These are phyloP conservation scores for Yoshiicerus persimilis DNA, from an alignment of 1,140 invertebrate genomes.

Conservation along the genomic window DNA sequence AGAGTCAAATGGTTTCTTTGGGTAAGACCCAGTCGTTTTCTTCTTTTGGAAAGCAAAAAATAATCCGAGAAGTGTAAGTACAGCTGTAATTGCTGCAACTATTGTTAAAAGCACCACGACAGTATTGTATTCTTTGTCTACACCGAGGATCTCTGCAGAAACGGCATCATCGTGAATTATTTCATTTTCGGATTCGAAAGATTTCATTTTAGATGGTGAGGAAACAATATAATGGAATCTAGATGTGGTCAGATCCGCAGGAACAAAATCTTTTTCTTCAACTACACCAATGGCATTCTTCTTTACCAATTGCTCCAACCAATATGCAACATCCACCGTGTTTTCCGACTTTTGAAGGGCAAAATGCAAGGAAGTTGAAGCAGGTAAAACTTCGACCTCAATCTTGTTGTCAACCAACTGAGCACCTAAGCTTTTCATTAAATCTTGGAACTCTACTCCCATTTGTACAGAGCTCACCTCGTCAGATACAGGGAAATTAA, in stretches of 20 bases:
- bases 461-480: conserved; percentile 54
- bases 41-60: conserved; percentile 46
- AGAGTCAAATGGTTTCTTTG: conserved; percentile 44
- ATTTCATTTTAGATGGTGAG: background rate
- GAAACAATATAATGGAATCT: conserved; percentile 31
- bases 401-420: conserved; percentile 59
- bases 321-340: conserved; percentile 67
- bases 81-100: conserved; percentile 39
- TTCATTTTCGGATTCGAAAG: conserved; percentile 11
- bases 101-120: conserved; percentile 35
- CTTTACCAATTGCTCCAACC: conserved; percentile 65
- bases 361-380: conserved; percentile 60
- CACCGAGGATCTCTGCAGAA: conserved; percentile 9
- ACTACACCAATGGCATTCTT: conserved; percentile 34
- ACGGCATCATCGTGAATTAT: conserved; percentile 39
- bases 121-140: conserved; percentile 35
- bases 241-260: conserved; percentile 35
- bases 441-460: conserved; percentile 58
- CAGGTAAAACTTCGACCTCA: conserved; percentile 59
- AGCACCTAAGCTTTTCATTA: conserved; percentile 58
- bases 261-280: conserved; percentile 24
- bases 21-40: conserved; percentile 35
- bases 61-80: conserved; percentile 38
- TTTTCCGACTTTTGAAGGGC: conserved; percentile 62
- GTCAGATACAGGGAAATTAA: conserved; percentile 61